Base-by-base conservation (phyloP, 2,888 invertebrate species). In the Oxytorus armatus region DNA sequence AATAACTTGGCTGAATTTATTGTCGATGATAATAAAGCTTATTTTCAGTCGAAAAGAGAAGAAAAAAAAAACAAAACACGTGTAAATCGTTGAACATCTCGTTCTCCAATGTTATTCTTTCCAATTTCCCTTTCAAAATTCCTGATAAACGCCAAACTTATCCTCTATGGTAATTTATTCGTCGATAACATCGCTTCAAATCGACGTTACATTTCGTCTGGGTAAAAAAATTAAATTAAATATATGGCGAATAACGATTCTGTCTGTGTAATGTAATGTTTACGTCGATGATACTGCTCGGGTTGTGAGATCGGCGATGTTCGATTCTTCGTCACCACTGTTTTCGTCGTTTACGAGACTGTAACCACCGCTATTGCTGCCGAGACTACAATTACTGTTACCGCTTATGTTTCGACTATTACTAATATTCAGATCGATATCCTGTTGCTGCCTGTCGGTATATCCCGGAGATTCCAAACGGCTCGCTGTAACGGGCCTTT, bases 401-500 rank as follows among this genome's bases (percentile, higher is more conserved):
- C 86, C 88, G 65, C 85, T 87, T 72, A 77, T 87, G 49, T 74
- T 75, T 49, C 53, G 73, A 21, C 11, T 33, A 44, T 44, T 53
- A 44, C n/a, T 57, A 23, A 61, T 36, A 36, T 16, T 59, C 2
- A 33, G 25, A 69, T 18, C 29, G 3, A 21, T 14, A 18, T 73
- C 42, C 10, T 51, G 59, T 3, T 33, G 53, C 10, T 65, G n/a
- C 3, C 51, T 29, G 1, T 69, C 55, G 25, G 8, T 8, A 29
- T 55, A 74, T 25, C 53, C 11, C 4, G 53, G 23, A 11, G 63
- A 53, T 33, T 14, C 21, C 14, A 65, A 74, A 7, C 21, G 42
- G 10, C 11, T 29, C 39, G 25, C 10, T 16, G 53, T 29, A 8
- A 23, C n/a, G 8, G 47, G 18, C 8, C 44, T 29, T 63, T 65